Evolutionary conservation across 37 sponge, comb jelly and placozoan genomes (phyloP), one percentile per base, ranked within the genome.

Genomic region (Agelas oroides): DNA sequence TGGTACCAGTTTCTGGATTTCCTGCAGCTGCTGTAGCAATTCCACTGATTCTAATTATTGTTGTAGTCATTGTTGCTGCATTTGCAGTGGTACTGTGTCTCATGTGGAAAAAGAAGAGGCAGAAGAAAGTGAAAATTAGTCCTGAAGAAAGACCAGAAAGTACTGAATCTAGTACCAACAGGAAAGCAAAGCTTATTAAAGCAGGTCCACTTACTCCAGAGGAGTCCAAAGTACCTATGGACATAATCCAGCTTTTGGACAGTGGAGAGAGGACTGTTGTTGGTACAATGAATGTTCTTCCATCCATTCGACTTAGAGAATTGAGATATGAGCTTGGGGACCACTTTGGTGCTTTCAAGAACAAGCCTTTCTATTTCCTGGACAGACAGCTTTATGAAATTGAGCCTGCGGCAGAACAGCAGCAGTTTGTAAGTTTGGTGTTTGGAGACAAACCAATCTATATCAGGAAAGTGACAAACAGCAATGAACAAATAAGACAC

Each of bases 351-450:
- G 34, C 13, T 34, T 73, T 91, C 62, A 84, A 91, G 81, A 53
- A 70, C 5, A 92, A 82, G 69, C 79, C 94, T 53, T 96, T 93
- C 60, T 96, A 92, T 76, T 78, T 96, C 61, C 46, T 93, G 58
- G 93, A 94, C 0, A 80, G 88, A 56, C 86, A 95, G 36, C 75
- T 95, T 12, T 37, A 65, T 41, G 92, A 91, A 60, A 88, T 95
- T 52, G 95, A 95, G 46, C 95, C 95, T 1, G 85, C 88, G 5
- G 66, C 82, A 17, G 95, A 95, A 76, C 90, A 88, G 66, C 79
- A 78, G 59, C 86, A 86, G 89, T 95, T 91, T 84, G 88, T 95
- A 24, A 86, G 85, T 56, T 62, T 91, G 28, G 95, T 95, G 24
- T 95, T 88, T 71, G 77, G 74, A 6, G 78, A 67, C 36, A 85